Evolutionary conservation across 2,113 vertebrate species (phyloP), one percentile per base, ranked within the genome.

Genomic region (Urocitellus parryii): DNA sequence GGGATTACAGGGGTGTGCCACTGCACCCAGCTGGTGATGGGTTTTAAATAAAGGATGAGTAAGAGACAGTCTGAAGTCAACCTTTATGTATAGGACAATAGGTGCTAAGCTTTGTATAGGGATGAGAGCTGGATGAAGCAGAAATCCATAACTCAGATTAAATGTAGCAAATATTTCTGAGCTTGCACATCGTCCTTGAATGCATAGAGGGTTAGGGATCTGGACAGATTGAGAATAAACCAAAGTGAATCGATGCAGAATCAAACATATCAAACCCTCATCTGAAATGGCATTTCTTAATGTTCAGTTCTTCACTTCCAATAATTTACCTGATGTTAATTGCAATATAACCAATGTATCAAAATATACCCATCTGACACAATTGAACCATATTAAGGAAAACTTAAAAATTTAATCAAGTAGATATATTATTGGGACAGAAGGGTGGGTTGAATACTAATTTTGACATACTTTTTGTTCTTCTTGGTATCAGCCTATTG

Each of bases 111-210:
- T 2, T 76, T 34, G 12, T 10, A 13, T 9, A 32, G 20, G 14
- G 20, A 45, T 0, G 17, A 25, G 18, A 37, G 8, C 20, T 42
- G 51, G 32, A 51, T 6, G 7, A 32, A 39, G 56, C 12, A 83
- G 24, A 45, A 13, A 13, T 29, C 14, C 4, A 5, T 4, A 39
- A 37, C 67, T 39, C 16, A 56, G 4, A 16, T 67, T n/a, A 16
- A 74, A 16, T 8, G 5, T 20, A 16, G 0, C n/a, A 22, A 2
- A 1, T 6, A 20, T n/a, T n/a, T 70, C 34, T 22, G 29, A 20
- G 25, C 39, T 37, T 68, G 6, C 16, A 34, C 8, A 16, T 1
- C 24, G 4, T 58, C 2, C 18, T 14, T 25, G n/a, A 14, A 39
- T 27, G 18, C 63, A 27, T 18, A 3, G 13, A 18, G 83, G 17